phyloP scores from a whole-genome alignment of 2,888 invertebrate genomes.

The Dyspetes luteomarginatus region DNA sequence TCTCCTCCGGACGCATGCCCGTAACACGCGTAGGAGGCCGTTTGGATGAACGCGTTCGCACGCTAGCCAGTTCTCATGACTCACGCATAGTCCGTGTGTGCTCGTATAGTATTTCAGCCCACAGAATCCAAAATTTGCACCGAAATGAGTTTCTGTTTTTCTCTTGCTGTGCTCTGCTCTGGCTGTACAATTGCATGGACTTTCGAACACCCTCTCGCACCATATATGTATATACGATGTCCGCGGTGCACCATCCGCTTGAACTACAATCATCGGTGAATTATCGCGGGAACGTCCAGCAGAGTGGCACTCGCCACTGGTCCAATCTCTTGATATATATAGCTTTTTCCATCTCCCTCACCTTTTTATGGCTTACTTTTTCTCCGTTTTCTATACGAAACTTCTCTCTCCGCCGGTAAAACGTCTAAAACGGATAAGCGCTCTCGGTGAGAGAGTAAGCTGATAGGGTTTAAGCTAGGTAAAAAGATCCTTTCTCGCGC shows the following conservation, averaged over 20 bases:
- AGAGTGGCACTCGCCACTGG: slow-evolving; percentile 6
- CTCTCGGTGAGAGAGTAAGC: slow-evolving; percentile 11
- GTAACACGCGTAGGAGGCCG: background rate
- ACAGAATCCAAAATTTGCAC: slow-evolving; percentile 42
- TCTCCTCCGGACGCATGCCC: too few relatives aligned
- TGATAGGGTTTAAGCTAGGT: slow-evolving; percentile 37
- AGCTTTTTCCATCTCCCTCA: background rate
- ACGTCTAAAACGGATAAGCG: slow-evolving; percentile 15
- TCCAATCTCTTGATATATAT: background rate
- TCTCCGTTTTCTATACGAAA: background rate
- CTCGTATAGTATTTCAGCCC: slow-evolving; percentile 32
- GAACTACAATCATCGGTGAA: slow-evolving; percentile 54
- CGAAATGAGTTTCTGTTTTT: slow-evolving; percentile 38
- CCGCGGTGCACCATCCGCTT: slow-evolving; percentile 28
- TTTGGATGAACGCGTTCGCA: slow-evolving; percentile 35
- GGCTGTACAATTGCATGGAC: background rate
- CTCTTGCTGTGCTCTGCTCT: slow-evolving; percentile 21
- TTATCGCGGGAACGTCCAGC: slow-evolving; percentile 59
- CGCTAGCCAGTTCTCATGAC: slow-evolving; percentile 31
- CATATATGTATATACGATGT: background rate
- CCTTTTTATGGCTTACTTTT: background rate
- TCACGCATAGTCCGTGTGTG: slow-evolving; percentile 4
- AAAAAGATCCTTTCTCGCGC: slow-evolving; percentile 7
- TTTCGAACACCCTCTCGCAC: background rate
- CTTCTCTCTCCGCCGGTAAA: background rate